phyloP scores from a whole-genome alignment of 2,888 invertebrate species.

The Agrilus biguttatus region DNA sequence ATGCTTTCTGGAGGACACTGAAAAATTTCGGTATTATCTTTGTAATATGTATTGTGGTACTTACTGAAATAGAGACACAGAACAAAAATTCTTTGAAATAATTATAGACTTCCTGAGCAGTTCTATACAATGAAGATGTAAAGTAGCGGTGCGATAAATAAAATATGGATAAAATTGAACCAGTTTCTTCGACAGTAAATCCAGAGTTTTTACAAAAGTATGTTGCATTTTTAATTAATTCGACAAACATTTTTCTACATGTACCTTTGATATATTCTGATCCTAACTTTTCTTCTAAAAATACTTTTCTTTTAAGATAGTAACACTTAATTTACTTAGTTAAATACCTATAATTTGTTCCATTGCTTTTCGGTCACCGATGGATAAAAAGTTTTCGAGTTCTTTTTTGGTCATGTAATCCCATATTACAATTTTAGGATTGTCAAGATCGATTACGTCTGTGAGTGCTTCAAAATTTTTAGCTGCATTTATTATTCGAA shows the following conservation, averaged over 20 bases:
- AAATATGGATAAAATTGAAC: conserved; percentile 24
- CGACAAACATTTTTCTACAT: conserved; percentile 18
- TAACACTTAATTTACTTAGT: conserved; percentile 1
- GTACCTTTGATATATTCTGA: conserved; percentile 18
- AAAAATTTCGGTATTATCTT: no score
- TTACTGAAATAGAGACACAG: conserved; percentile 24
- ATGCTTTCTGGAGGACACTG: conserved; percentile 24
- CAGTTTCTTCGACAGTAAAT: conserved; percentile 20
- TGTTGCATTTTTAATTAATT: conserved; percentile 21
- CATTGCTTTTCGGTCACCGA: conserved; percentile 14
- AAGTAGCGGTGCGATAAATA: conserved; percentile 26
- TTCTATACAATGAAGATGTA: conserved; percentile 17
- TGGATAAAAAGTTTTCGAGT: conserved; percentile 14
- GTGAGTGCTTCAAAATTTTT: conserved; percentile 7
- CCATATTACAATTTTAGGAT: conserved; percentile 20
- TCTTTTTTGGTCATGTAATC: conserved; percentile 20
- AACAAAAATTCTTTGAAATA: conserved; percentile 25
- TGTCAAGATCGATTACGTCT: conserved; percentile 2
- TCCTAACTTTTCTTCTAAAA: conserved; percentile 20
- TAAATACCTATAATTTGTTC: conserved; percentile 18
- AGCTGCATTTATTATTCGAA: neutral
- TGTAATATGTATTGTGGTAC: conserved; percentile 6
- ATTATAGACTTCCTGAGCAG: conserved; percentile 23
- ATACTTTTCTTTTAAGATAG: neutral
- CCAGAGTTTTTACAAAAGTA: conserved; percentile 20